phyloP scores from a whole-genome alignment of 2,113 vertebrate genomes.

The Pelodiscus sinensis region DNA sequence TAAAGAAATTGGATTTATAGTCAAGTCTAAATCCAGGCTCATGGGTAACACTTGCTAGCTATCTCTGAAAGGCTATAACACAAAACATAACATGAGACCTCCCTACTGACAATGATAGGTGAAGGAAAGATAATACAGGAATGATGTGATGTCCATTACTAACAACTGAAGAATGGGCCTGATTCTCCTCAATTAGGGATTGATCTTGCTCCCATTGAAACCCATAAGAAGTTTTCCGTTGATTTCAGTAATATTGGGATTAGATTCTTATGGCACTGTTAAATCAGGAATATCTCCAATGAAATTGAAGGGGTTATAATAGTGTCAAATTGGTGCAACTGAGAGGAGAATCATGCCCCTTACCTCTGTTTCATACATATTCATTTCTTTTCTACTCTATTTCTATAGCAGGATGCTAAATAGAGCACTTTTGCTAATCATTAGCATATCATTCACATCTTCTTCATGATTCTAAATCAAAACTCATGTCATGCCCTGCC shows the following conservation, averaged over 20 bases:
- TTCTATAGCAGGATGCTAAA: neutral
- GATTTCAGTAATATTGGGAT: neutral
- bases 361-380: neutral
- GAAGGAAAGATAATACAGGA: neutral
- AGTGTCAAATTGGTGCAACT: neutral
- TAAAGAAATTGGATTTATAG: rapidly evolving
- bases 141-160: neutral
- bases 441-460: rapidly evolving
- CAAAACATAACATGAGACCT: neutral
- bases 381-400: neutral
- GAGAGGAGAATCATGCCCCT: neutral
- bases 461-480: neutral
- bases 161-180: neutral
- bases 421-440: neutral
- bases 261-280: neutral
- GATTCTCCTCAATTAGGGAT: neutral
- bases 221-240: neutral
- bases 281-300: neutral
- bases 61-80: neutral
- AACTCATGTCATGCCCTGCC: neutral
- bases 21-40: neutral
- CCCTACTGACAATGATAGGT: neutral
- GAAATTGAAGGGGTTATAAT: neutral
- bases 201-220: neutral
- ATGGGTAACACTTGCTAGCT: neutral